Percentiles rank a stretch among this genome's conserved stretches.
Evolutionary conservation across 1,140 invertebrate genomes (phyloP).

Genomic region (Dreissena rostriformis): DNA sequence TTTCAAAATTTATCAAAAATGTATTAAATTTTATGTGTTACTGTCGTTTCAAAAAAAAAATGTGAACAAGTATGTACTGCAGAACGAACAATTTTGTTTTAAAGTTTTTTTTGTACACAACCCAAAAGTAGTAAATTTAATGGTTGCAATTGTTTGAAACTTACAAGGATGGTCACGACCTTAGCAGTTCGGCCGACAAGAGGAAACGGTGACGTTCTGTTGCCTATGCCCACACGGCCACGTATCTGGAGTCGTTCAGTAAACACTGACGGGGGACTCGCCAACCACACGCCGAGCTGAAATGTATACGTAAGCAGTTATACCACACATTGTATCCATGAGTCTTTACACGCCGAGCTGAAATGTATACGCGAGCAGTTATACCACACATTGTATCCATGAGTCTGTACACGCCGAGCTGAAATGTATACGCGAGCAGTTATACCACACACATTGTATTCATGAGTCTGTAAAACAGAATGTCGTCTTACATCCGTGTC

Average conservation of each 20-base stretch:
- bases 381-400: too few relatives aligned
- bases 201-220: constrained; percentile 71
- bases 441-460: too few relatives aligned
- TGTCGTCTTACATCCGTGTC: too few relatives aligned
- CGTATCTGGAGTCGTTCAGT: constrained; percentile 56
- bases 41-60: too few relatives aligned
- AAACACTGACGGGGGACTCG: constrained; percentile 37
- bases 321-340: too few relatives aligned
- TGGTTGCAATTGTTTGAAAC: not conserved
- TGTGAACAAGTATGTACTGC: too few relatives aligned
- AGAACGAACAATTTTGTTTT: too few relatives aligned
- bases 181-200: constrained; percentile 67
- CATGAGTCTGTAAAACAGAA: too few relatives aligned
- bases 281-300: constrained; percentile 71
- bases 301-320: constrained; percentile 3
- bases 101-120: too few relatives aligned
- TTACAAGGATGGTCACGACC: constrained; percentile 75
- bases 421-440: constrained; percentile 10
- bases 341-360: constrained; percentile 60
- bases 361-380: constrained; percentile 2
- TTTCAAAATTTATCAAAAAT: too few relatives aligned
- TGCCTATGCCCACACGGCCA: constrained; percentile 29
- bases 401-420: constrained; percentile 72
- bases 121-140: too few relatives aligned
- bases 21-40: too few relatives aligned